phyloP scores from a whole-genome alignment of 2,888 invertebrate species.

The Creontiades dilutus region DNA sequence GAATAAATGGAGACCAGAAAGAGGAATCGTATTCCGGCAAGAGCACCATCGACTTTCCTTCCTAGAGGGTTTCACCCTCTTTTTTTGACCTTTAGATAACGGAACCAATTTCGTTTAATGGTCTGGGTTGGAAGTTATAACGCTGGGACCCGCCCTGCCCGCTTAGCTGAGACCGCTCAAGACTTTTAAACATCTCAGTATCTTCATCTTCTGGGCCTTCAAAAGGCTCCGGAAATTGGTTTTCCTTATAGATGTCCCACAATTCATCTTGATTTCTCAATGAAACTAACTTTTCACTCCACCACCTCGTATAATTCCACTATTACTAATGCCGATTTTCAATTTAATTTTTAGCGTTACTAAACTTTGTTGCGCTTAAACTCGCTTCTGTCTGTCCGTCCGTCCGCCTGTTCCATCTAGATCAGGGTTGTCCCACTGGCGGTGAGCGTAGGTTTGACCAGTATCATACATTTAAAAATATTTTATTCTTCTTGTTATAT shows the following conservation, averaged over 20 bases:
- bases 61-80: neutral
- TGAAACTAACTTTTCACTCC: neutral
- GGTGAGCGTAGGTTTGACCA: too few species aligned
- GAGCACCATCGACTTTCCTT: neutral
- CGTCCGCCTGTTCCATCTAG: too few species aligned
- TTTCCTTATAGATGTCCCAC: neutral
- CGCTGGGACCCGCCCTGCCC: neutral
- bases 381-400: too few species aligned
- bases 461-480: too few species aligned
- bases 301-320: neutral
- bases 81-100: constrained; percentile 31
- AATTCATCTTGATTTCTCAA: neutral
- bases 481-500: too few species aligned
- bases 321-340: neutral
- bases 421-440: too few species aligned
- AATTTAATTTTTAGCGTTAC: too few species aligned
- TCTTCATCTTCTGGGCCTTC: neutral
- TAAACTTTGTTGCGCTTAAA: too few species aligned
- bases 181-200: neutral
- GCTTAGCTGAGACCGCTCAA: neutral
- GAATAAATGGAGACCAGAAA: neutral
- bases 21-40: neutral
- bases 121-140: constrained; percentile 6
- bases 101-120: constrained; percentile 45
- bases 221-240: neutral